These are phyloP conservation scores for Ophion slaviceki DNA, from an alignment of 2,888 invertebrate species.

Conservation along the genomic window DNA sequence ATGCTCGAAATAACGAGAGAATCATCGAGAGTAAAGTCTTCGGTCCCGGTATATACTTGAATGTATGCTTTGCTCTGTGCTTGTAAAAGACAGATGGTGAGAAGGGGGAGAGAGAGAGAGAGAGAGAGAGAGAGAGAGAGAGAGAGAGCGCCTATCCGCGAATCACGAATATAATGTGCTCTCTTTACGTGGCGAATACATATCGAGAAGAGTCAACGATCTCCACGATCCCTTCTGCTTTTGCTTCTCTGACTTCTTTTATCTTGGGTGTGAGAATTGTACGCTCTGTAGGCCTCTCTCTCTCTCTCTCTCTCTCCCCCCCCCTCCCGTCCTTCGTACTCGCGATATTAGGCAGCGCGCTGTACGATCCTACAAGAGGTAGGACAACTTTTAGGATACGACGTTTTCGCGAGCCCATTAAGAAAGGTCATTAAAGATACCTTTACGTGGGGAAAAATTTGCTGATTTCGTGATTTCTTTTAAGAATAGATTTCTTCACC, in stretches of 20 bases:
- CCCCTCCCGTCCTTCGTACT: conserved; percentile 34
- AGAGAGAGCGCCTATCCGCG: conserved; percentile 38
- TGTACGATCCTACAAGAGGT: background rate
- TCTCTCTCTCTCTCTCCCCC: conserved; percentile 47
- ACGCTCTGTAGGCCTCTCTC: conserved; percentile 42
- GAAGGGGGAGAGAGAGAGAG: conserved; percentile 1
- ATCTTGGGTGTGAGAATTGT: conserved; percentile 58
- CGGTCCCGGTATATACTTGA: conserved; percentile 37
- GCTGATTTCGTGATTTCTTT: no score
- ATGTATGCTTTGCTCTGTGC: conserved; percentile 24
- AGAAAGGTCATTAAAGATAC: no score
- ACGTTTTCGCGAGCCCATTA: no score
- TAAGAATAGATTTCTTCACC: no score
- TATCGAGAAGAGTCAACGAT: conserved; percentile 64
- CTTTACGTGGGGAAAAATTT: no score
- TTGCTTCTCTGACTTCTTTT: conserved; percentile 60
- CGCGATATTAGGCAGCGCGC: conserved; percentile 3
- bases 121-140: conserved; percentile 12
- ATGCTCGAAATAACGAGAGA: conserved; percentile 66
- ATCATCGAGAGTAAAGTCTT: conserved; percentile 61
- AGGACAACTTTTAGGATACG: no score
- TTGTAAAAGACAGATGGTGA: conserved; percentile 15
- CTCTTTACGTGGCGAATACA: conserved; percentile 52
- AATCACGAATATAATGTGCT: conserved; percentile 39
- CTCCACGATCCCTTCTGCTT: conserved; percentile 60